Evolutionary conservation across 1,140 invertebrate genomes (phyloP), one percentile per base, ranked within the genome.

Genomic region (Chrysoperla carnea): DNA sequence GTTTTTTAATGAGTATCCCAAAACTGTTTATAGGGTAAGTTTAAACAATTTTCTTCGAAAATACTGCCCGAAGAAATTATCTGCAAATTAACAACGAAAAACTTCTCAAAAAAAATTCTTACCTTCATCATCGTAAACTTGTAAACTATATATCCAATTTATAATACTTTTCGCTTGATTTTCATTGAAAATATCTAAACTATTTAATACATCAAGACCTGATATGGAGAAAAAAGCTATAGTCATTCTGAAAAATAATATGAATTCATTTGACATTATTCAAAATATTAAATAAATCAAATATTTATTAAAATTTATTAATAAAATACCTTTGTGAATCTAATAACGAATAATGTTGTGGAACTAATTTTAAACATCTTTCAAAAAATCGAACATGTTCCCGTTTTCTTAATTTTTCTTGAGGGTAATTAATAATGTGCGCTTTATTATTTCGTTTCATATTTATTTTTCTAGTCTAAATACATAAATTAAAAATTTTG

Each of bases 141-240:
- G 84, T 15, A 91, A 64, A 17, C 75, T 71, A 59, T 95, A 95
- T 39, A 94, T 78, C 89, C 89, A 95, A 36, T 92, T 73, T 44
- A 92, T 81, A 8, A 92, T 86, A 43, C 75, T 66, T 44, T 72
- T 53, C 47, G 74, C 75, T 35, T 72, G 54, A 29, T 75, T 62
- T 15, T 75, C 56, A 6, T 74, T 63, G 15, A 92, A 58, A 36
- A 72, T 59, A 49, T 84, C 64, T 39, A 93, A 59, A 8, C 75
- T 70, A 51, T 81, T 74, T 6, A 95, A 62, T 7, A 95, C 63
- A 69, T 95, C 91, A 41, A 95, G 59, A 6, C 89, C 89, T 40
- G 86, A 87, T 41, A 95, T 70, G 14, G 84, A 76, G 64, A 95
- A 96, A 64, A 84, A 94, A 35, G 81, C 78, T 58, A 93, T 74